These are phyloP conservation scores for Barbus barbus DNA, from an alignment of 2,113 vertebrate genomes.

Conservation along the genomic window DNA sequence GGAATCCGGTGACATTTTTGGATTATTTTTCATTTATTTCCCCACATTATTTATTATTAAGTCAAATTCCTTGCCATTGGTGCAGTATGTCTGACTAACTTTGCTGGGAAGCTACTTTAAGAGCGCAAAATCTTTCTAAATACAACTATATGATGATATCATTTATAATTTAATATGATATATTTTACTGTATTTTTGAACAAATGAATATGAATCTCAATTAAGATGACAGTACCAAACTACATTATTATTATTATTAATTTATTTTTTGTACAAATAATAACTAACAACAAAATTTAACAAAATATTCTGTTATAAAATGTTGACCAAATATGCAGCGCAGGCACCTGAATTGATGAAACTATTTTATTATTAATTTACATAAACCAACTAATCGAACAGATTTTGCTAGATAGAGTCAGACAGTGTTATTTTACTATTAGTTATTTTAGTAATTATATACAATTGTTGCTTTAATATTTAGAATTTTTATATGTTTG, in stretches of 20 bases:
- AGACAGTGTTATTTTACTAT: neutral
- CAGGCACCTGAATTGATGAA: neutral
- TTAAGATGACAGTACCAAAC: neutral
- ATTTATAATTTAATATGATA: neutral
- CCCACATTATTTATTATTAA: neutral
- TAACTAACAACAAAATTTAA: neutral
- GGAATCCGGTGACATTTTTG: conserved; percentile 66
- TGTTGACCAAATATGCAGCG: neutral
- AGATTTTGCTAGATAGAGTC: neutral
- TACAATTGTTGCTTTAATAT: neutral
- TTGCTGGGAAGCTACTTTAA: neutral
- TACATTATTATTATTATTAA: no score
- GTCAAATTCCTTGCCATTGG: neutral
- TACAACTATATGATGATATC: no score
- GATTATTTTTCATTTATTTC: conserved; percentile 21
- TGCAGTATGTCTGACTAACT: neutral
- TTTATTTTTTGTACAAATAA: no score
- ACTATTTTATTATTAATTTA: neutral
- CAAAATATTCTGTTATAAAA: neutral
- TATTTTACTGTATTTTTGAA: neutral
- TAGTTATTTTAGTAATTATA: neutral
- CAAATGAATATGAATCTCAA: neutral
- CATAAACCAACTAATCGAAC: neutral
- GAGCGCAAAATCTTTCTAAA: neutral
- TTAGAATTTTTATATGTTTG: neutral